These are phyloP conservation scores for Tribolium madens DNA, from an alignment of 1,140 invertebrate species.

Conservation along the genomic window DNA sequence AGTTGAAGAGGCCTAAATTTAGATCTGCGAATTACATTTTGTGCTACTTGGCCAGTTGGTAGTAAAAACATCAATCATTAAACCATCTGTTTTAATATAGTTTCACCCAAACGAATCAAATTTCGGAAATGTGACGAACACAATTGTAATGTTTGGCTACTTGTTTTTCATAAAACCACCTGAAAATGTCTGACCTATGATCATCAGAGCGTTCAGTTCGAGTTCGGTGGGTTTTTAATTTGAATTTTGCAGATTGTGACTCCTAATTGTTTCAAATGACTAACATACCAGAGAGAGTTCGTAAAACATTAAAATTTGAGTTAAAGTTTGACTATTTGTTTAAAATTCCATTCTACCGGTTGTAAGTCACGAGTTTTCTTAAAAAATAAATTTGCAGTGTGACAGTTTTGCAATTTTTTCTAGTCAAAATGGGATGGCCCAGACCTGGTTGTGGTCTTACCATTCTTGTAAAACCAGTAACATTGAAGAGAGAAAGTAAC, in stretches of 20 bases:
- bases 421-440: too few species aligned
- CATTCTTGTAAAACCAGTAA: conserved; percentile 17
- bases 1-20: neutral
- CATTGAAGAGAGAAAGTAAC: conserved; percentile 17
- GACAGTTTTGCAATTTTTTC: too few species aligned
- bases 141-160: neutral
- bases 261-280: neutral
- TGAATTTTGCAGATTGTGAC: conserved; percentile 18
- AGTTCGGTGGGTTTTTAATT: conserved; percentile 22
- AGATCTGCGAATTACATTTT: neutral
- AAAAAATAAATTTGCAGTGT: neutral
- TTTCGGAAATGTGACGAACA: neutral
- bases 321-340: too few species aligned
- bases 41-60: neutral
- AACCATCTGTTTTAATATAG: neutral
- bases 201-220: conserved; percentile 10
- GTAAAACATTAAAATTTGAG: too few species aligned
- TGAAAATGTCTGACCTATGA: neutral
- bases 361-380: neutral
- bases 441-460: neutral
- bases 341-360: neutral
- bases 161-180: neutral
- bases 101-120: neutral
- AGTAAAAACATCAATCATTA: neutral
- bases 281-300: neutral